Conservation (phyloP, 1,140 invertebrate species). For the Parapsyche elsis region DNA sequence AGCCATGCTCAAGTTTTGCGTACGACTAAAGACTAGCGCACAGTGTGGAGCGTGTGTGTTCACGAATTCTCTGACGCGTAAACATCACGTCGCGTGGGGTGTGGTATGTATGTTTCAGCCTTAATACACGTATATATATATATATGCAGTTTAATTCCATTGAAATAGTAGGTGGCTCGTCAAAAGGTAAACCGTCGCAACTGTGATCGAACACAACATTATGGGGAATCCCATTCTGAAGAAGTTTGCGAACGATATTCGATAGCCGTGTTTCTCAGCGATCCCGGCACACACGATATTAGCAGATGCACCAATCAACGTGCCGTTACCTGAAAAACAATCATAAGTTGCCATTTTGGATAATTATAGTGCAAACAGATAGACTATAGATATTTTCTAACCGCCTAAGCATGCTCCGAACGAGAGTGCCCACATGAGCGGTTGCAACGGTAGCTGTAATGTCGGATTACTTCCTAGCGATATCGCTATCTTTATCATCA, state of each 20-base stretch:
- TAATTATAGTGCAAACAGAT: background rate
- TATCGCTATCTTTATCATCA: constrained; percentile 84
- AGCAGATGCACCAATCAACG: constrained; percentile 84
- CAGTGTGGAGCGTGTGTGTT: no score
- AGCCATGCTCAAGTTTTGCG: no score
- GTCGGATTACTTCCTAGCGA: constrained; percentile 70
- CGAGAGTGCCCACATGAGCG: constrained; percentile 81
- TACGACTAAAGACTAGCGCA: no score
- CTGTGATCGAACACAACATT: constrained; percentile 71
- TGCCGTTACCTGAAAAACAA: constrained; percentile 76
- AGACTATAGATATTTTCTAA: constrained; percentile 58
- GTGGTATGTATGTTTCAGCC: no score
- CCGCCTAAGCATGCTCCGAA: constrained; percentile 87
- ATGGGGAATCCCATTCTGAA: constrained; percentile 84
- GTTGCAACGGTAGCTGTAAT: constrained; percentile 75
- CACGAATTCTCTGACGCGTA: no score
- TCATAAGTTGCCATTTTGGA: background rate
- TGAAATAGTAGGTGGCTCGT: constrained; percentile 74
- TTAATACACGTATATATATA: no score
- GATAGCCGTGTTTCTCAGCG: constrained; percentile 85
- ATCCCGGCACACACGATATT: constrained; percentile 90
- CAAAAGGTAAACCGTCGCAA: constrained; percentile 70
- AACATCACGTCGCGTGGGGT: no score
- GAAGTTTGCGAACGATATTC: constrained; percentile 82
- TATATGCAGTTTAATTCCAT: constrained; percentile 68